A percentile compares a stretch with the other conserved stretches of the same genome.
phyloP scores from a whole-genome alignment of 2,113 vertebrate genomes.

The Hydrochoerus hydrochaeris region DNA sequence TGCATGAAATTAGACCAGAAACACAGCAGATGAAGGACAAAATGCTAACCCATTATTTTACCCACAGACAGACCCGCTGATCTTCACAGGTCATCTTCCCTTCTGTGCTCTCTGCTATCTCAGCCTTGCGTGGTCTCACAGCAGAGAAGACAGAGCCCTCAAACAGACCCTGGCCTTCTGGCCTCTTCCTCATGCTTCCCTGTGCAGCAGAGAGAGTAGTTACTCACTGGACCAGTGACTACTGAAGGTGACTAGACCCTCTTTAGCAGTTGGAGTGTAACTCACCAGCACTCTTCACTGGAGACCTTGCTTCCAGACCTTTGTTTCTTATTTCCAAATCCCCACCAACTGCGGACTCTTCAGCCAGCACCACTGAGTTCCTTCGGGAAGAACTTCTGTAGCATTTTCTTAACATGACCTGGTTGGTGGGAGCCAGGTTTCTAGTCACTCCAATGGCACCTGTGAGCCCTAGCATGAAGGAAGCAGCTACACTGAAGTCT shows the following conservation, averaged over 20 bases:
- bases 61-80: neutral
- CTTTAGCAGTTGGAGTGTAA: neutral
- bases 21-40: neutral
- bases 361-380: neutral
- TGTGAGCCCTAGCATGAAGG: neutral
- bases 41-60: fast-evolving
- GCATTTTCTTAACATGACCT: neutral
- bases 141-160: neutral
- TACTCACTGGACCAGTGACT: neutral
- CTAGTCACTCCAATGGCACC: neutral
- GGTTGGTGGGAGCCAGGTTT: neutral
- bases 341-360: neutral
- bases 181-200: neutral
- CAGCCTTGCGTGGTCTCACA: neutral
- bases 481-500: neutral
- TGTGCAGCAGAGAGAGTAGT: neutral
- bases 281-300: neutral
- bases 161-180: neutral
- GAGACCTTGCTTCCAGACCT: neutral
- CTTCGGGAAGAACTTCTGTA: neutral
- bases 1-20: neutral
- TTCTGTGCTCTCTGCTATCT: neutral
- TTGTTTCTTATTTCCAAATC: neutral
- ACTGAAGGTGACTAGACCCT: too few species aligned
- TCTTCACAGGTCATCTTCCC: neutral